These are phyloP conservation scores for Martes martes DNA, from an alignment of 2,113 vertebrate species.

Conservation along the genomic window DNA sequence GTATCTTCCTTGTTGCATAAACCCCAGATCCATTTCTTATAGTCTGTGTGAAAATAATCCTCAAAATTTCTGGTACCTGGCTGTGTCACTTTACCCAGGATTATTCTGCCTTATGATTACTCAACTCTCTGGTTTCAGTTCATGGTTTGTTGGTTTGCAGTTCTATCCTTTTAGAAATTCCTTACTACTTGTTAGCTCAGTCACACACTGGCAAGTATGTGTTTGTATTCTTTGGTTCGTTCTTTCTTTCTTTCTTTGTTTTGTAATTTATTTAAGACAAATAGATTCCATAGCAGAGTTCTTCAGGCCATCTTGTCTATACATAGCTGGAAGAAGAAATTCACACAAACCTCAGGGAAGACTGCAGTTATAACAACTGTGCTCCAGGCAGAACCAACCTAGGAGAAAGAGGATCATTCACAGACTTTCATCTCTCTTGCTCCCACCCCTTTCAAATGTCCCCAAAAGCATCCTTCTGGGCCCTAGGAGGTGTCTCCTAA, in stretches of 20 bases:
- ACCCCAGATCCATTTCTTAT: no score
- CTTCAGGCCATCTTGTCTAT: not conserved
- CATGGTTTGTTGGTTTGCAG: not conserved
- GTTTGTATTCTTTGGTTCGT: not conserved
- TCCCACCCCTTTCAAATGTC: not conserved
- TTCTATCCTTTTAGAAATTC: not conserved
- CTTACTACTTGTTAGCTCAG: not conserved
- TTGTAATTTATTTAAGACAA: not conserved
- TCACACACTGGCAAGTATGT: not conserved
- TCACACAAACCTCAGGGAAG: not conserved
- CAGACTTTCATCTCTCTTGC: not conserved
- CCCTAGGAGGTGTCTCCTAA: rapidly evolving
- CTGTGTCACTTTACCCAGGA: not conserved
- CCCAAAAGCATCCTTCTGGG: no score
- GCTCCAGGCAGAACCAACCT: not conserved
- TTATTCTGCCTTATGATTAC: not conserved
- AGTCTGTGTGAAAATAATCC: not conserved
- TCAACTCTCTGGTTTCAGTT: not conserved
- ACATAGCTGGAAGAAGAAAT: not conserved
- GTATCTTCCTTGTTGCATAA: not conserved
- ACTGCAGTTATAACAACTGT: not conserved
- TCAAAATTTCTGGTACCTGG: not conserved
- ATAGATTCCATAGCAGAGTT: not conserved
- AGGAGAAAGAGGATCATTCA: not conserved
- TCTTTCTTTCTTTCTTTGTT: no score